A percentile compares a stretch with the other conserved stretches of the same genome.
phyloP scores from a whole-genome alignment of 2,888 invertebrate genomes.

The Sycophila texana region DNA sequence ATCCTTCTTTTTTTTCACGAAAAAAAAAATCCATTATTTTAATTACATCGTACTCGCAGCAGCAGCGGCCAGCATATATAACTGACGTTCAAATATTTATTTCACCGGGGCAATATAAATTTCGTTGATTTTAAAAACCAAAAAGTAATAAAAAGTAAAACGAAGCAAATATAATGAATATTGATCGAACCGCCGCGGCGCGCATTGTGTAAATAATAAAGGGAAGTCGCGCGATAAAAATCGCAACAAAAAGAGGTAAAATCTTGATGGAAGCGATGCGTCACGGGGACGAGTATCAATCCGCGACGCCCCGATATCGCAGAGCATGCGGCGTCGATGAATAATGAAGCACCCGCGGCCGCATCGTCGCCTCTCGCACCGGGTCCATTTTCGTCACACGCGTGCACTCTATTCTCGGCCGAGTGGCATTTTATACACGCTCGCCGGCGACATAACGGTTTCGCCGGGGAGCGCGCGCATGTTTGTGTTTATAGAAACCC shows the following conservation, averaged over 20 bases:
- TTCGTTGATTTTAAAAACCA: no score
- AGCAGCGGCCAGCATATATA: no score
- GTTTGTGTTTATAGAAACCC: slow-evolving; percentile 50
- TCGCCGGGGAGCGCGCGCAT: not conserved
- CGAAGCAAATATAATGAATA: no score
- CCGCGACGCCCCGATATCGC: not conserved
- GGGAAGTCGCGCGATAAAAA: not conserved
- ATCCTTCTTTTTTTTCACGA: no score
- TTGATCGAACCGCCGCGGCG: no score
- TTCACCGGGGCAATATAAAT: no score
- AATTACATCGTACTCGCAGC: no score
- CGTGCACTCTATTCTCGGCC: slow-evolving; percentile 27
- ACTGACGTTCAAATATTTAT: no score
- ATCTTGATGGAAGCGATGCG: not conserved
- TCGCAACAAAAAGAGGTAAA: not conserved
- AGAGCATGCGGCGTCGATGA: slow-evolving; percentile 21
- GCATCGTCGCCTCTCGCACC: not conserved
- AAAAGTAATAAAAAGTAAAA: no score
- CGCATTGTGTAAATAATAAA: no score
- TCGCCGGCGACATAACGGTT: slow-evolving; percentile 29
- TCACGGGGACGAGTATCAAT: not conserved
- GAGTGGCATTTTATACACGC: slow-evolving; percentile 28
- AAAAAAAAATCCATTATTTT: no score
- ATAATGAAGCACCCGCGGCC: slow-evolving; percentile 29
- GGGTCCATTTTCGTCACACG: slow-evolving; percentile 28